Base-by-base conservation (phyloP, 2,797 vertebrate species). In the Ptychadena robeensis region DNA sequence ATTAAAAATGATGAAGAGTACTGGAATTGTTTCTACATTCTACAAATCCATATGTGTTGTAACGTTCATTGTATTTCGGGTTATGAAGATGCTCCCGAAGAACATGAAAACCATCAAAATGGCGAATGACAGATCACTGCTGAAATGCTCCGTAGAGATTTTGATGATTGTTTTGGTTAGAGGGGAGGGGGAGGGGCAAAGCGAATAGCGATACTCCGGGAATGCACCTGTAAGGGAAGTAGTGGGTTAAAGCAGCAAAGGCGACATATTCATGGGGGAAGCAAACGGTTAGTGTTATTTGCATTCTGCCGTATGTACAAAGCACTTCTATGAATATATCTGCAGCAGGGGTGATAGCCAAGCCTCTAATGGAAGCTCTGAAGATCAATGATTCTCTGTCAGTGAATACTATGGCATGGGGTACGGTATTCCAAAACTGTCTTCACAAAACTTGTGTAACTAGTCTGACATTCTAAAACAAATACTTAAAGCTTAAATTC, bases 211-310 rank as follows among this genome's bases (percentile, higher is more conserved):
- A 69, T 63, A 28, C 31, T 82, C 64, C 72, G 32, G 28, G 22
- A 30, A 38, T 68, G 30, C 31, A 53, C 73, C 81, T 82, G 81
- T 25, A 82, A 77, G 28, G 67, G 12, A 82, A 82, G 31, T 61
- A 30, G 9, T 44, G 38, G 9, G 59, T 78, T 34, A 31, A 78
- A 72, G 81, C 67, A 66, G 73, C 57, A 77, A 53, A 78, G 7
- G 81, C 73, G 65, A 82, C 73, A 70, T 44, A 32, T 44, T 76
- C 53, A 64, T 32, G n/a, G 32, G 30, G 25, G 2, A 82, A 83
- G 81, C 81, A 71, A 65, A 64, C 18, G 27, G 78, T 85, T 85
- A 85, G 78, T 71, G 59, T 65, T 31, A 44, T 30, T 44, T 67
- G 69, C 61, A 30, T 27, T 48, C 31, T 37, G 59, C 28, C 59